phyloP scores from a whole-genome alignment of 2,888 invertebrate genomes.

The Eulithis prunata region DNA sequence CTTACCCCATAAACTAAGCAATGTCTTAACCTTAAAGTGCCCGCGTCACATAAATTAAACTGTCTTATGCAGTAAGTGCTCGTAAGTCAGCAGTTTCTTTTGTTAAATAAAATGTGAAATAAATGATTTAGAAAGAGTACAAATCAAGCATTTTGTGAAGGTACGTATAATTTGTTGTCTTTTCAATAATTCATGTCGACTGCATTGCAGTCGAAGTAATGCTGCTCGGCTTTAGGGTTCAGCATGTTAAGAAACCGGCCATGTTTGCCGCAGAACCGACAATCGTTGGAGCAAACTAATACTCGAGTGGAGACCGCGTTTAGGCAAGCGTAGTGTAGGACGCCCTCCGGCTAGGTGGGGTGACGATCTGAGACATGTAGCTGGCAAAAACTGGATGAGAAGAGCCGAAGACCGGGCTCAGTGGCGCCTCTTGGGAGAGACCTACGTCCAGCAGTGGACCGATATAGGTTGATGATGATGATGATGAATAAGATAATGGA shows the following conservation, averaged over 20 bases:
- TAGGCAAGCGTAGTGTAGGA: no score
- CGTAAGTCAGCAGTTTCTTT: slow-evolving; percentile 36
- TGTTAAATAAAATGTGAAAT: slow-evolving; percentile 31
- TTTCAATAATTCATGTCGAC: slow-evolving; percentile 54
- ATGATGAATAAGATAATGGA: no score
- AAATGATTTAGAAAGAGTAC: slow-evolving; percentile 36
- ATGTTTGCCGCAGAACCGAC: no score
- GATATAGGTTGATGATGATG: no score
- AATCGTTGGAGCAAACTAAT: no score
- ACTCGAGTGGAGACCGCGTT: no score
- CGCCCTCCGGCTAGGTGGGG: no score
- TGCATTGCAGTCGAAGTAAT: slow-evolving; percentile 22
- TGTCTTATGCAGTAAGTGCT: slow-evolving; percentile 25
- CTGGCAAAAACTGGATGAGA: no score
- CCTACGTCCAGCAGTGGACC: no score
- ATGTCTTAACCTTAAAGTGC: slow-evolving; percentile 2
- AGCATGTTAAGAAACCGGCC: not conserved
- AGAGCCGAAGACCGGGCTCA: no score
- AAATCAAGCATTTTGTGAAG: slow-evolving; percentile 36
- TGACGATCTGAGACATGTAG: no score
- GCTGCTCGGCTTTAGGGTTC: slow-evolving; percentile 22
- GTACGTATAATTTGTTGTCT: slow-evolving; percentile 48
- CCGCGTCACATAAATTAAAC: slow-evolving; percentile 26
- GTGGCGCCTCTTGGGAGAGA: no score
- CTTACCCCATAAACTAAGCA: not conserved